These are phyloP conservation scores for Sesamia nonagrioides DNA, from an alignment of 1,140 invertebrate species.

Conservation along the genomic window DNA sequence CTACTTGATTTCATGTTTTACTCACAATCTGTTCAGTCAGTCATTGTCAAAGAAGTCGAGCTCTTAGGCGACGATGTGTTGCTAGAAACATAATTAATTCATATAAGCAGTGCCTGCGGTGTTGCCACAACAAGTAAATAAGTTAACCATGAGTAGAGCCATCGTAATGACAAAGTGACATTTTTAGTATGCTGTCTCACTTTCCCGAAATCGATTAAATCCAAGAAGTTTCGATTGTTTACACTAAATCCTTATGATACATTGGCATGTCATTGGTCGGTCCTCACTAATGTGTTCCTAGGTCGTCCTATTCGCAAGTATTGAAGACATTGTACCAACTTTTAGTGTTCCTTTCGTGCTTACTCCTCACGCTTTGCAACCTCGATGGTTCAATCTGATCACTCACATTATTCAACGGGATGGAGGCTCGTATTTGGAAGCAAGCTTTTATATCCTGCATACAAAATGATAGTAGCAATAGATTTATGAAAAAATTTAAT, in stretches of 20 bases:
- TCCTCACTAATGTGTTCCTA: neutral
- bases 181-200: too few relatives aligned
- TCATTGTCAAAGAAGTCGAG: too few relatives aligned
- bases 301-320: slow-evolving; percentile 1
- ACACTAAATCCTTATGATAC: neutral
- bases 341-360: neutral
- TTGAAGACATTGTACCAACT: neutral
- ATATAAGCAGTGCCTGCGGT: too few relatives aligned
- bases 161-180: too few relatives aligned
- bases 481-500: neutral
- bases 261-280: neutral
- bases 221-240: neutral
- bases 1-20: too few relatives aligned
- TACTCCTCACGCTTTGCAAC: neutral
- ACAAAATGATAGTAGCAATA: neutral
- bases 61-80: too few relatives aligned
- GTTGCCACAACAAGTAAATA: too few relatives aligned
- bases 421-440: neutral
- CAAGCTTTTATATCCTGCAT: slow-evolving; percentile 6
- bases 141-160: too few relatives aligned
- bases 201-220: too few relatives aligned
- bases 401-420: neutral
- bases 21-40: too few relatives aligned
- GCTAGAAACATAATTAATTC: too few relatives aligned
- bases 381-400: neutral